These are phyloP conservation scores for Drosophila mojavensis DNA, from an alignment of 1,140 invertebrate species.

Conservation along the genomic window DNA sequence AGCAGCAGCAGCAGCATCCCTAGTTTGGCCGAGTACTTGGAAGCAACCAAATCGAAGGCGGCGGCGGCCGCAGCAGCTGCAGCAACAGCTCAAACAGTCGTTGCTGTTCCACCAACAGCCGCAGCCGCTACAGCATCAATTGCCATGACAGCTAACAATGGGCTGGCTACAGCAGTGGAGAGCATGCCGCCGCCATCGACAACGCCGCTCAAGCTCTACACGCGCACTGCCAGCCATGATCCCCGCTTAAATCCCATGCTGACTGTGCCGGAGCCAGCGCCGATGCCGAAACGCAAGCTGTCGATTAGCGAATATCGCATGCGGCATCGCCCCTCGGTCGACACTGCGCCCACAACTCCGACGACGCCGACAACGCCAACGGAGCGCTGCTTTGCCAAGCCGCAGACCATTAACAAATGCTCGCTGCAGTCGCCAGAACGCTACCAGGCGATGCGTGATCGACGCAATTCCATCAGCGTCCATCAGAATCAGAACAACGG, in stretches of 20 bases:
- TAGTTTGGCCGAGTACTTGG: constrained; percentile 65
- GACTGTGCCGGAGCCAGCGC: constrained; percentile 72
- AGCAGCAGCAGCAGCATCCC: constrained; percentile 47
- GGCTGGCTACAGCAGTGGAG: constrained; percentile 9
- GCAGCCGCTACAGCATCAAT: constrained; percentile 8
- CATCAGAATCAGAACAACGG: constrained; percentile 49
- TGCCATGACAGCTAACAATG: constrained; percentile 4
- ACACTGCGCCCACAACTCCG: constrained; percentile 55
- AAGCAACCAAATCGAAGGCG: constrained; percentile 55
- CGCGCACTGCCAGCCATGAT: constrained; percentile 80
- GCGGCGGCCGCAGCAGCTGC: constrained; percentile 1
- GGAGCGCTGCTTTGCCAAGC: constrained; percentile 60
- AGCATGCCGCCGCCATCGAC: constrained; percentile 59
- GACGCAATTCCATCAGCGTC: constrained; percentile 67
- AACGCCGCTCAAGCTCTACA: constrained; percentile 67
- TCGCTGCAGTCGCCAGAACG: constrained; percentile 72
- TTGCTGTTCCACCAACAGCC: not conserved
- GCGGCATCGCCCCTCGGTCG: constrained; percentile 72
- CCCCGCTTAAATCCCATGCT: constrained; percentile 79
- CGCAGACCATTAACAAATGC: constrained; percentile 72
- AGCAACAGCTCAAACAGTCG: constrained; percentile 1
- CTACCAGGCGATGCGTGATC: constrained; percentile 67
- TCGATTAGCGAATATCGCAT: constrained; percentile 83
- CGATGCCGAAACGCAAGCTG: constrained; percentile 80
- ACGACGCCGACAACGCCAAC: constrained; percentile 47